Conservation (phyloP, 2,113 vertebrate species). For the Zosterops borbonicus region DNA sequence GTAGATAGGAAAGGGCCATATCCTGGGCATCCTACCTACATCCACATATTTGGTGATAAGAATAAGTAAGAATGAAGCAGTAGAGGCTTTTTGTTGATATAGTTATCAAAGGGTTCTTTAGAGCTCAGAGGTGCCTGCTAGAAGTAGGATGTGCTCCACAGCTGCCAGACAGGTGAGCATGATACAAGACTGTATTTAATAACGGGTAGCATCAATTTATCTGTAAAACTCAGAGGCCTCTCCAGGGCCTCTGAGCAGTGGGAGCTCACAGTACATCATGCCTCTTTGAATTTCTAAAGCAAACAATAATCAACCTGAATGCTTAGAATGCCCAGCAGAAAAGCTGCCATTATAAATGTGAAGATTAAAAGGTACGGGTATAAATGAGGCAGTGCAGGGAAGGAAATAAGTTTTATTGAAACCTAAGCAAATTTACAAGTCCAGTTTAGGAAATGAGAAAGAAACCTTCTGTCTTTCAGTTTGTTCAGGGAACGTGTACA, state of each 20-base stretch:
- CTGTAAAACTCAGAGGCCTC: conserved; percentile 3
- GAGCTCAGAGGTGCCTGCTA: background rate
- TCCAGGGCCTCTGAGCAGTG: background rate
- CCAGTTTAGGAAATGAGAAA: background rate
- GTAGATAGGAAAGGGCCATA: background rate
- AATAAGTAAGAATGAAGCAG: background rate
- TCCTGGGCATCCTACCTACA: background rate
- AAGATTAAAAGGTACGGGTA: background rate
- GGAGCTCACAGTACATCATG: background rate
- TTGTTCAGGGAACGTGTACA: background rate
- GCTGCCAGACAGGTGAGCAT: conserved; percentile 4
- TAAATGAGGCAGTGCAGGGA: background rate
- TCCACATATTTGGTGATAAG: background rate
- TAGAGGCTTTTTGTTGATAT: conserved; percentile 22
- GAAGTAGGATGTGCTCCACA: background rate
- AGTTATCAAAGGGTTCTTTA: conserved; percentile 5
- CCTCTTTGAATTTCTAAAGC: conserved; percentile 24
- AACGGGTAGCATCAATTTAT: background rate
- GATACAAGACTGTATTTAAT: background rate
- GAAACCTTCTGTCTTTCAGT: background rate
- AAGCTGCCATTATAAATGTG: background rate
- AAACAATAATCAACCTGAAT: conserved; percentile 1
- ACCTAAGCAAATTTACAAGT: background rate
- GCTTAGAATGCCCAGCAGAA: background rate
- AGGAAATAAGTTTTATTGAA: background rate